Percentiles rank a stretch among this genome's conserved stretches.
Conservation (phyloP, 1,140 invertebrate species). For the Temnothorax curvispinosus region DNA sequence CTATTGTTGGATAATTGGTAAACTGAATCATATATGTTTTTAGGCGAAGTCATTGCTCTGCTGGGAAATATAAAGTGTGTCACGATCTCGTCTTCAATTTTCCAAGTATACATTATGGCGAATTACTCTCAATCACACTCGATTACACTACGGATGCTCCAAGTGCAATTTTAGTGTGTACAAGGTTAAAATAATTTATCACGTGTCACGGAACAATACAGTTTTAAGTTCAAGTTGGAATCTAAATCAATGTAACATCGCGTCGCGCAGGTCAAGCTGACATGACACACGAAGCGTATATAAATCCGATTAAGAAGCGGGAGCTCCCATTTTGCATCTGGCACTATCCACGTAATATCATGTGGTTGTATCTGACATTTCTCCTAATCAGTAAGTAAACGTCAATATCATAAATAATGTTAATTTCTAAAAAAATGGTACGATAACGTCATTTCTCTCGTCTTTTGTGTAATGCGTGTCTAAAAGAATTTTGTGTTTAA, state of each 20-base stretch:
- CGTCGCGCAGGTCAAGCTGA: not conserved
- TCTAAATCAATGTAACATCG: slow-evolving; percentile 10
- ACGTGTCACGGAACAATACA: not conserved
- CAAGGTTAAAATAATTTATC: slow-evolving; percentile 20
- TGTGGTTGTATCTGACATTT: not conserved
- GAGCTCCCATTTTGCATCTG: not conserved
- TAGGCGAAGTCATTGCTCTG: not conserved
- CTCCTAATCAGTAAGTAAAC: slow-evolving; percentile 2
- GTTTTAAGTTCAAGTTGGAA: slow-evolving; percentile 1
- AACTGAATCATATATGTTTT: not conserved
- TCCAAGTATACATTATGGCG: not conserved
- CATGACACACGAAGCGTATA: not conserved
- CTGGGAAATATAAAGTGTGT: not conserved
- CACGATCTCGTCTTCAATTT: not conserved
- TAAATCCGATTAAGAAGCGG: not conserved
- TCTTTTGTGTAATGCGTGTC: not conserved
- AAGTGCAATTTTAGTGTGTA: not conserved
- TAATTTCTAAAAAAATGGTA: not conserved
- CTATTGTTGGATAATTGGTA: not conserved
- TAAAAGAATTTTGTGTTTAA: not conserved
- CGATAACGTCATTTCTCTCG: not conserved
- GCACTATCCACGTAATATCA: not conserved
- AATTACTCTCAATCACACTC: not conserved
- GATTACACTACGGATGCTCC: not conserved
- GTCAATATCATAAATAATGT: not conserved